phyloP scores from a whole-genome alignment of 1,140 invertebrate genomes.

The Caerostris darwini region DNA sequence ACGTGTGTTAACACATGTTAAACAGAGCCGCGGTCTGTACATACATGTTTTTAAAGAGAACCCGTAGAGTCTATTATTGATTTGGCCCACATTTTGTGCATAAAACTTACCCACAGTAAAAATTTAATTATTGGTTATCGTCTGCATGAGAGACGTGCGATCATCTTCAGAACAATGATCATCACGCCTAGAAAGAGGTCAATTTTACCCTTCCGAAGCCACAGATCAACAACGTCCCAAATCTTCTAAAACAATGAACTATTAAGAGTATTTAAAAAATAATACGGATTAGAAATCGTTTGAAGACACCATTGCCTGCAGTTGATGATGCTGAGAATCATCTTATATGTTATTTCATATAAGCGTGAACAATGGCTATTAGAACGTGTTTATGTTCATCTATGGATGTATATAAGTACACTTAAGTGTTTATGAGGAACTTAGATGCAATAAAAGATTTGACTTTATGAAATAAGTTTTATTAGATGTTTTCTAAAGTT shows the following conservation, averaged over 20 bases:
- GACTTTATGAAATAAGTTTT: too few relatives aligned
- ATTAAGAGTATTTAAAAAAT: background rate
- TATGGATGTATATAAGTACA: background rate
- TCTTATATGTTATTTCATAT: background rate
- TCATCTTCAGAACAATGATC: background rate
- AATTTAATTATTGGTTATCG: slow-evolving; percentile 7
- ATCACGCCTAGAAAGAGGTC: background rate
- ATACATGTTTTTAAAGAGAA: background rate
- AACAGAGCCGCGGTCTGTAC: background rate
- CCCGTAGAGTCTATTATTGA: background rate
- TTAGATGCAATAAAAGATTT: too few relatives aligned
- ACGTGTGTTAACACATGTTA: too few relatives aligned
- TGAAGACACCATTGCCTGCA: background rate
- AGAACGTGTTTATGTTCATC: background rate
- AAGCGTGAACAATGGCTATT: background rate
- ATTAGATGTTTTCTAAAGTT: too few relatives aligned
- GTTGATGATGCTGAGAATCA: background rate
- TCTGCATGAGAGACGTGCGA: background rate
- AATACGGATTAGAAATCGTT: background rate
- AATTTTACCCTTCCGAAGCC: background rate
- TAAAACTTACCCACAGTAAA: slow-evolving; percentile 2
- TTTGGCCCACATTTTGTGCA: background rate
- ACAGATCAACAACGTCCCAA: background rate
- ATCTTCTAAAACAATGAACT: slow-evolving; percentile 9
- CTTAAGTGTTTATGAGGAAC: too few relatives aligned